Conservation (phyloP, 2,888 invertebrate species). For the Crioceris asparagi region DNA sequence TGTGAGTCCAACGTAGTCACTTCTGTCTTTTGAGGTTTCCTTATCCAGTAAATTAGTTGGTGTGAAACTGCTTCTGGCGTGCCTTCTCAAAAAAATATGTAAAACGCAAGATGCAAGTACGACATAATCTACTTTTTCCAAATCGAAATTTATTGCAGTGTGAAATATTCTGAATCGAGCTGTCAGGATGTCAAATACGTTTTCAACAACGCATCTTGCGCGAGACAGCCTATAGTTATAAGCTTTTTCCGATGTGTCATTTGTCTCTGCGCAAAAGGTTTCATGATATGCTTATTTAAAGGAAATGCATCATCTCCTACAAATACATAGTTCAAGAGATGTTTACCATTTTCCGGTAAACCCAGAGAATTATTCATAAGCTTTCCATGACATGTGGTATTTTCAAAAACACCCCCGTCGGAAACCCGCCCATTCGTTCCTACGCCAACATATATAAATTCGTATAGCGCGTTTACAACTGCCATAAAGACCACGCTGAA, state of each 20-base stretch:
- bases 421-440: too few species aligned
- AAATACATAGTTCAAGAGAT: conserved; percentile 14
- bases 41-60: conserved; percentile 5
- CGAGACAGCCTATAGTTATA: conserved; percentile 9
- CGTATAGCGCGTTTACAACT: conserved; percentile 16
- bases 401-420: conserved; percentile 17
- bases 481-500: conserved; percentile 20
- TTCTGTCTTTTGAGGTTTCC: conserved; percentile 4
- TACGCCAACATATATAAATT: conserved; percentile 16
- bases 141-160: conserved; percentile 7
- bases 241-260: conserved; percentile 4
- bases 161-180: conserved; percentile 12
- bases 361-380: too few species aligned
- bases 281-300: conserved; percentile 16
- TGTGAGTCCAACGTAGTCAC: conserved; percentile 2
- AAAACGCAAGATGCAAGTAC: conserved; percentile 4
- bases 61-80: conserved; percentile 4
- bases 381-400: conserved; percentile 13
- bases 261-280: conserved; percentile 4
- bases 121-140: conserved; percentile 2
- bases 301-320: conserved; percentile 22
- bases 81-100: conserved; percentile 7
- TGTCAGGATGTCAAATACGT: conserved; percentile 9
- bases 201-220: conserved; percentile 9
- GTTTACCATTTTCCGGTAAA: conserved; percentile 2